These are phyloP conservation scores for Syncerus caffer DNA, from an alignment of 2,797 vertebrate genomes.

Conservation along the genomic window DNA sequence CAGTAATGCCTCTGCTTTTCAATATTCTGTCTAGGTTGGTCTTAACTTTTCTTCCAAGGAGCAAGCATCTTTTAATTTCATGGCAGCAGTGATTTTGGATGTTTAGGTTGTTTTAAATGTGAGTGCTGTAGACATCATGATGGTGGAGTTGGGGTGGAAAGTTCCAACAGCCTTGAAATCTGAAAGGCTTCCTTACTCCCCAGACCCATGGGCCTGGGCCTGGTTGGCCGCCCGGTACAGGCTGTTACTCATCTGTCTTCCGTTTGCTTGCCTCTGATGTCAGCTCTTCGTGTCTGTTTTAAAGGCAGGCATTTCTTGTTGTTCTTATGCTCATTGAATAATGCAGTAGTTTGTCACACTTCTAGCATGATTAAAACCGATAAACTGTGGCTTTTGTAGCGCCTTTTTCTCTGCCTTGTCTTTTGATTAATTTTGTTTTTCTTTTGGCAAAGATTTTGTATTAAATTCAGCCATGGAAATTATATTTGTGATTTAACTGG, in stretches of 20 bases:
- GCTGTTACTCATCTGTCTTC: conserved; percentile 61
- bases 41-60: not conserved
- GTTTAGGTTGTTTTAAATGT: conserved; percentile 43
- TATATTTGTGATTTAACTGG: conserved; percentile 42
- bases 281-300: conserved; percentile 52
- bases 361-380: conserved; percentile 47
- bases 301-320: conserved; percentile 51
- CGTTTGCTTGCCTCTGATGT: conserved; percentile 53
- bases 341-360: conserved; percentile 34
- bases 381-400: conserved; percentile 14
- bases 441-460: conserved; percentile 45
- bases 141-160: not conserved
- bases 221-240: conserved; percentile 28
- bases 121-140: conserved; percentile 12
- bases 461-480: conserved; percentile 32
- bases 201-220: not conserved
- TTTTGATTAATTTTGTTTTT: conserved; percentile 27
- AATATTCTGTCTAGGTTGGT: not conserved
- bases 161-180: conserved; percentile 17
- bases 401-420: conserved; percentile 2
- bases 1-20: not conserved
- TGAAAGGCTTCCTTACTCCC: conserved; percentile 32
- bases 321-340: conserved; percentile 46
- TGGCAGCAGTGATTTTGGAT: not conserved
- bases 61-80: not conserved